phyloP scores from a whole-genome alignment of 1,140 invertebrate species.

The Drosophila setifemur region DNA sequence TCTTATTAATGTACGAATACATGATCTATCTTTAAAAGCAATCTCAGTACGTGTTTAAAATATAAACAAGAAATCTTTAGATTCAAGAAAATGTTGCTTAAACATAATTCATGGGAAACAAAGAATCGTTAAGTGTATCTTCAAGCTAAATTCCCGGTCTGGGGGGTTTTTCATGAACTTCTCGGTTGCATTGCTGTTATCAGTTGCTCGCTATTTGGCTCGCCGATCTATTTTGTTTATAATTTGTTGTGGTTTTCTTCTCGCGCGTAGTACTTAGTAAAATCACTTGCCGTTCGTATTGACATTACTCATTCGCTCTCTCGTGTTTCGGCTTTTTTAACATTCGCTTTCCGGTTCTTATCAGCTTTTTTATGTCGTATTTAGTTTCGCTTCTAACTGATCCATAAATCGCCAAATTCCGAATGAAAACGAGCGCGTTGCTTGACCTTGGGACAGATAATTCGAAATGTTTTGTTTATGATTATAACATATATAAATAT shows the following conservation, averaged over 20 bases:
- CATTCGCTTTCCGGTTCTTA: slow-evolving; percentile 46
- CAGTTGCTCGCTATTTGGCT: slow-evolving; percentile 19
- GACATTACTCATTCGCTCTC: slow-evolving; percentile 7
- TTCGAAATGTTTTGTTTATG: too few relatives aligned
- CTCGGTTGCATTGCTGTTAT: slow-evolving; percentile 51
- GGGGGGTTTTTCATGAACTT: neutral
- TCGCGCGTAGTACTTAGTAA: slow-evolving; percentile 23
- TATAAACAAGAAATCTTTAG: too few relatives aligned
- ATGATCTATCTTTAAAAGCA: too few relatives aligned
- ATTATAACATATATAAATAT: too few relatives aligned
- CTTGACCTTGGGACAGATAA: slow-evolving; percentile 26
- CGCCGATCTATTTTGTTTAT: slow-evolving; percentile 42
- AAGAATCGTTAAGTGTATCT: too few relatives aligned
- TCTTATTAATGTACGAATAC: too few relatives aligned
- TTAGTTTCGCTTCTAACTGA: slow-evolving; percentile 16
- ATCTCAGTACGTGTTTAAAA: too few relatives aligned
- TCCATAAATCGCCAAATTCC: slow-evolving; percentile 27
- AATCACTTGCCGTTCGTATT: neutral
- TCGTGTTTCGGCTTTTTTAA: slow-evolving; percentile 31
- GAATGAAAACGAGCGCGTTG: neutral
- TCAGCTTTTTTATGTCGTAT: slow-evolving; percentile 28
- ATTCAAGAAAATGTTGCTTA: too few relatives aligned
- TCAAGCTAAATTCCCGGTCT: too few relatives aligned
- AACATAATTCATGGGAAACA: too few relatives aligned
- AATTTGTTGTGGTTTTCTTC: slow-evolving; percentile 22